Evolutionary conservation across 2,888 invertebrate species (phyloP).

Genomic region (Eustalomyia histrio): DNA sequence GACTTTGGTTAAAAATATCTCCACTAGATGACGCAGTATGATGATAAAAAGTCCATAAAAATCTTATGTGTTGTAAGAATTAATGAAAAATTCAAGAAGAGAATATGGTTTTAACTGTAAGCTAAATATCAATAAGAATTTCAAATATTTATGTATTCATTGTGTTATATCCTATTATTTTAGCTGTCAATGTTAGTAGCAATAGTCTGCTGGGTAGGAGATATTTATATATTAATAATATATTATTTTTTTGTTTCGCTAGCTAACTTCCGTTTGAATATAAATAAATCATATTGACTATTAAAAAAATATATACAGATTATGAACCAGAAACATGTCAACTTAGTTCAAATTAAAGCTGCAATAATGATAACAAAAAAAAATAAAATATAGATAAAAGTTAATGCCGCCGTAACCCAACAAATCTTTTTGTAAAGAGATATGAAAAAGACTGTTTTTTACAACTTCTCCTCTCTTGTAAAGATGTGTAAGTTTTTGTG

Average conservation of each 20-base stretch:
- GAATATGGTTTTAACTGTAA: too few species aligned
- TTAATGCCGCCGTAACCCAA: neutral
- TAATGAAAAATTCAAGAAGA: too few species aligned
- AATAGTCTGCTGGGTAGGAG: neutral
- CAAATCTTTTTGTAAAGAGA: too few species aligned
- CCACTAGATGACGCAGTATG: too few species aligned
- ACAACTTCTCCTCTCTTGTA: too few species aligned
- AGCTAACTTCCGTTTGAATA: conserved; percentile 39
- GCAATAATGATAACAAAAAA: neutral
- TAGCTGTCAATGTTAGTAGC: neutral
- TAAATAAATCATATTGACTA: conserved; percentile 43
- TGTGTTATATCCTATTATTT: conserved; percentile 29
- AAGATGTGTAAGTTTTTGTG: too few species aligned
- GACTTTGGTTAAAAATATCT: too few species aligned
- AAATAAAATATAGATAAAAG: conserved; percentile 15
- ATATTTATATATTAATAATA: neutral
- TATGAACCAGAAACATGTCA: neutral
- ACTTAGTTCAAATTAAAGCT: neutral
- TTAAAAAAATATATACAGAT: conserved; percentile 9
- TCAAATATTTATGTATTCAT: too few species aligned
- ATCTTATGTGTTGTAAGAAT: too few species aligned
- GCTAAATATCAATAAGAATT: too few species aligned
- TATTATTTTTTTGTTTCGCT: conserved; percentile 4
- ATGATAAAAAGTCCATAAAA: too few species aligned
- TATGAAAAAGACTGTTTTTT: too few species aligned